phyloP scores from a whole-genome alignment of 1,140 invertebrate species.

The Chlorops oryzae region DNA sequence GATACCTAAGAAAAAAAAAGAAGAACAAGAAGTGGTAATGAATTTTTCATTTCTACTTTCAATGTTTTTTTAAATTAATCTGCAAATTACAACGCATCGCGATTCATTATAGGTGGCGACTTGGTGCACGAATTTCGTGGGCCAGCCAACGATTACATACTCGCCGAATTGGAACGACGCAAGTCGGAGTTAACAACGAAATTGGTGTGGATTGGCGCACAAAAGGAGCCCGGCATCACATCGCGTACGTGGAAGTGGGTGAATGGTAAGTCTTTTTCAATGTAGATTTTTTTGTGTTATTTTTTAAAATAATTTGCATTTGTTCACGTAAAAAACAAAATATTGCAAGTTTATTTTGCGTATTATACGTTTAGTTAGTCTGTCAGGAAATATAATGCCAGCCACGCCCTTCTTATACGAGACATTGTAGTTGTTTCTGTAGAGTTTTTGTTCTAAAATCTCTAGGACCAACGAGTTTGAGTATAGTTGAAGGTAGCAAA shows the following conservation, averaged over 20 bases:
- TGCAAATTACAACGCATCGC: too few species aligned
- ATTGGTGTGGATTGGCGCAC: slow-evolving; percentile 84
- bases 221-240: slow-evolving; percentile 76
- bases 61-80: too few species aligned
- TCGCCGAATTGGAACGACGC: slow-evolving; percentile 72
- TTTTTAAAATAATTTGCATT: not conserved
- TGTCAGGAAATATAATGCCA: too few species aligned
- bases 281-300: too few species aligned
- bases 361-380: too few species aligned
- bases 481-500: too few species aligned
- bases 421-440: too few species aligned
- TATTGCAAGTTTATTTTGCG: too few species aligned
- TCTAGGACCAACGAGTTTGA: too few species aligned
- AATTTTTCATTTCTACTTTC: too few species aligned
- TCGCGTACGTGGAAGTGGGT: slow-evolving; percentile 86
- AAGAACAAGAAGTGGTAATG: not conserved
- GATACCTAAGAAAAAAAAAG: not conserved
- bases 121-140: slow-evolving; percentile 65
- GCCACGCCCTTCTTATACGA: too few species aligned
- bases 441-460: too few species aligned
- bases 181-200: slow-evolving; percentile 75
- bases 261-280: slow-evolving; percentile 71
- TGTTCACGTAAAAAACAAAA: not conserved
- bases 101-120: slow-evolving; percentile 57
- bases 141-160: slow-evolving; percentile 64